A percentile compares a stretch with the other conserved stretches of the same genome.
Conservation (phyloP, 2,113 vertebrate species). For the Oncorhynchus mykiss region DNA sequence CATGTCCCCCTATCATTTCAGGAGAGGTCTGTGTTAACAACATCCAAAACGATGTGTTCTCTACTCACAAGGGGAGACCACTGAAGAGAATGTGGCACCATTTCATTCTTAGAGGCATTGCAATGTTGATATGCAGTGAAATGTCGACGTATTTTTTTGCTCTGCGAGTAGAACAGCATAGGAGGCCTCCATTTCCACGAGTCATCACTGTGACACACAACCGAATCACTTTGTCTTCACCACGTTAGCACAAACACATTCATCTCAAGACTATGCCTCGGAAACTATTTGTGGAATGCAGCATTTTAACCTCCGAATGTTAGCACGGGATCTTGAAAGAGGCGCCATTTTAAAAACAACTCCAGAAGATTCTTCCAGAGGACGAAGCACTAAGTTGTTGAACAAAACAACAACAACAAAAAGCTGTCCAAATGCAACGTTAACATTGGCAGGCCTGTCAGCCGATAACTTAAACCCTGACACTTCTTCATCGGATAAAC, state of each 20-base stretch:
- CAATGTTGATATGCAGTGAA: too few species aligned
- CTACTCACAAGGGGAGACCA: too few species aligned
- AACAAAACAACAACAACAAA: too few species aligned
- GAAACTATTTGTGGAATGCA: conserved; percentile 63
- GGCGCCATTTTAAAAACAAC: conserved; percentile 14
- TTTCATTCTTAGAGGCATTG: too few species aligned
- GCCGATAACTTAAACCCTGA: too few species aligned
- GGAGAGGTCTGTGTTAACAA: neutral
- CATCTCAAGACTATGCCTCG: conserved; percentile 51
- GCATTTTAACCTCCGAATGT: conserved; percentile 50
- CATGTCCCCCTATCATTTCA: neutral
- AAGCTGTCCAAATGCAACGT: too few species aligned
- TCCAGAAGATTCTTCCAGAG: neutral
- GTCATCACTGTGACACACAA: conserved; percentile 32
- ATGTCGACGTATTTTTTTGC: too few species aligned
- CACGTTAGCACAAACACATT: conserved; percentile 58
- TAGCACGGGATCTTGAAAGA: conserved; percentile 48
- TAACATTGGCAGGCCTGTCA: too few species aligned
- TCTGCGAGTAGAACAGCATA: too few species aligned
- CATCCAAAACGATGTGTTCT: neutral
- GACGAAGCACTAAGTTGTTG: too few species aligned
- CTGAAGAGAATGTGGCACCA: too few species aligned
- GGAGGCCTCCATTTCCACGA: neutral
- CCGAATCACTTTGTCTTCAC: conserved; percentile 19
- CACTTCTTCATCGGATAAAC: neutral